A percentile compares a stretch with the other conserved stretches of the same genome.
These are phyloP conservation scores for Mustela nigripes DNA, from an alignment of 2,113 vertebrate genomes.

Conservation along the genomic window DNA sequence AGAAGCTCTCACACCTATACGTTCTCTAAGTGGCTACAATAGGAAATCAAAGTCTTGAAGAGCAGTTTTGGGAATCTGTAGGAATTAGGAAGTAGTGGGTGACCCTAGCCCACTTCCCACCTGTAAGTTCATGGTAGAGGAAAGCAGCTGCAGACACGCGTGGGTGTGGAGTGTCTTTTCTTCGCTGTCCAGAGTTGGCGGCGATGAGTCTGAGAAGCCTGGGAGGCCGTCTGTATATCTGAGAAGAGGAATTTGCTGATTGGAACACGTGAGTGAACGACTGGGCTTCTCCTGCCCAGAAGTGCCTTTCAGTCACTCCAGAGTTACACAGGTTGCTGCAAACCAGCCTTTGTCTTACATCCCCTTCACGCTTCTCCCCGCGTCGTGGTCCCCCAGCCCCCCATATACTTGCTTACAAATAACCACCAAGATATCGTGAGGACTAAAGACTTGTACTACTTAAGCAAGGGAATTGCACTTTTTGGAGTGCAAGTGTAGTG, in stretches of 20 bases:
- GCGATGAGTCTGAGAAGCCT: not conserved
- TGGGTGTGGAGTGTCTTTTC: not conserved
- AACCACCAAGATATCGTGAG: not conserved
- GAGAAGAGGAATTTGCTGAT: constrained; percentile 3
- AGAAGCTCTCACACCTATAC: not conserved
- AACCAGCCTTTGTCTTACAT: constrained; percentile 47
- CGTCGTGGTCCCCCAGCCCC: fast-evolving
- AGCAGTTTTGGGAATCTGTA: not conserved
- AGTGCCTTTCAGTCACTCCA: not conserved
- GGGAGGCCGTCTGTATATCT: not conserved
- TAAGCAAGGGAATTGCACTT: constrained; percentile 22
- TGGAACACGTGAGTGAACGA: not conserved
- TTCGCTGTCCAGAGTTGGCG: not conserved
- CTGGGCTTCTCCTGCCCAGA: constrained; percentile 21
- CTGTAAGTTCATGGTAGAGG: not conserved
- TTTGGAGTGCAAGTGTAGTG: not conserved
- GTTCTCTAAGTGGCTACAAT: not conserved
- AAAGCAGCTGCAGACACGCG: not conserved
- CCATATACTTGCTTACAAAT: not conserved
- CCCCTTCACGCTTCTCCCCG: too few species aligned
- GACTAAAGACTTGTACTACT: not conserved
- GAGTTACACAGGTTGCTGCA: constrained; percentile 28
- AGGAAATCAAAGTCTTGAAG: not conserved
- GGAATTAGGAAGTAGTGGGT: not conserved
- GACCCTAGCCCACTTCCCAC: not conserved